These are phyloP conservation scores for Stictonetta naevosa DNA, from an alignment of 2,113 vertebrate species.

Conservation along the genomic window DNA sequence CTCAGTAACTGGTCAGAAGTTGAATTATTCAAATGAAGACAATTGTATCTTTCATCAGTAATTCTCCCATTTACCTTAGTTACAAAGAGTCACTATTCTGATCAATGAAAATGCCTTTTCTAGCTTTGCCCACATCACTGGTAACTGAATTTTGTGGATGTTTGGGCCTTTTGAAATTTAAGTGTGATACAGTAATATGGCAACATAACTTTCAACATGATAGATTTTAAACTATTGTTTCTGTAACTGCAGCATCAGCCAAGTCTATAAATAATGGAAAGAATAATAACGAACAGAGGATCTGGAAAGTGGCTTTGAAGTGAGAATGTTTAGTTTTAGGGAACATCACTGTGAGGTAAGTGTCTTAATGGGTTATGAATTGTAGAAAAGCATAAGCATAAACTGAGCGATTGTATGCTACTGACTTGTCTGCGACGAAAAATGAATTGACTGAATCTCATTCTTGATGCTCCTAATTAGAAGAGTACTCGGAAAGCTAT, in stretches of 20 bases:
- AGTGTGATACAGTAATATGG: neutral
- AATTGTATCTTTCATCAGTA: neutral
- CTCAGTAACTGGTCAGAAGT: neutral
- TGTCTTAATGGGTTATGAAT: neutral
- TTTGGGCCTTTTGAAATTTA: neutral
- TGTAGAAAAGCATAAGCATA: neutral
- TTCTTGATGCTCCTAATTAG: neutral
- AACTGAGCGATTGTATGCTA: neutral
- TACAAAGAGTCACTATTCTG: neutral
- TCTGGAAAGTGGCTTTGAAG: neutral
- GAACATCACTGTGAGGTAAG: neutral
- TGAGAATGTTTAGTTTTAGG: neutral
- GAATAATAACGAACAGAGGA: neutral
- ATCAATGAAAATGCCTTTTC: neutral
- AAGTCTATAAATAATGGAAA: neutral
- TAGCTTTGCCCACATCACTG: neutral
- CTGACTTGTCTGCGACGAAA: neutral
- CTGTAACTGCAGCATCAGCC: neutral
- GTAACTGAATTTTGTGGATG: neutral
- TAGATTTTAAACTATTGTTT: neutral
- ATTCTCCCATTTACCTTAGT: neutral
- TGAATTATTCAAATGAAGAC: neutral
- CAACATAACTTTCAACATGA: accelerated
- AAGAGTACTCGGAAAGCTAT: neutral
- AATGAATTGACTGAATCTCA: neutral